A percentile compares a stretch with the other conserved stretches of the same genome.
phyloP scores from a whole-genome alignment of 35 echinoderm and acorn worm species.

The Amphiura filiformis region DNA sequence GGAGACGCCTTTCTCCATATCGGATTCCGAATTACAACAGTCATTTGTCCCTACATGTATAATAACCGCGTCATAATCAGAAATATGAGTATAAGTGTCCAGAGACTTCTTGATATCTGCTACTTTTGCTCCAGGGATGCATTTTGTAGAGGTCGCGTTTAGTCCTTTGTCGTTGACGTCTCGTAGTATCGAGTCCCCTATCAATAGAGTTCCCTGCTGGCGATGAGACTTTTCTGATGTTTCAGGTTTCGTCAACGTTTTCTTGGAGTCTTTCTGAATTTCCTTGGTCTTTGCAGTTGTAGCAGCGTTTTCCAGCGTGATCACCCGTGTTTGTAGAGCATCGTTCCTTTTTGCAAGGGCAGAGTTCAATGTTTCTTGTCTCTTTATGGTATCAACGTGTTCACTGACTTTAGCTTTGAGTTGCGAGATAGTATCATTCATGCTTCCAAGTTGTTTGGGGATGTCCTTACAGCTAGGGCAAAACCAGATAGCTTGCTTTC shows the following conservation, averaged over 20 bases:
- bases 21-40: neutral
- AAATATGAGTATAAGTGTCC: neutral
- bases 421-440: neutral
- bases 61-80: neutral
- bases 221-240: neutral
- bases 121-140: neutral
- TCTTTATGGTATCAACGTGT: neutral
- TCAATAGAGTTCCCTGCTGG: neutral
- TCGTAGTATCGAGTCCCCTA: conserved; percentile 31
- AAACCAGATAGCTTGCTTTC: neutral
- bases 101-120: neutral
- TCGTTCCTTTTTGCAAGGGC: neutral
- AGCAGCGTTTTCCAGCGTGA: neutral
- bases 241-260: neutral
- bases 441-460: neutral
- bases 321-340: neutral
- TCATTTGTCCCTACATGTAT: conserved; percentile 26
- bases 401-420: neutral
- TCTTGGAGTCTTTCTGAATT: neutral
- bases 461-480: neutral
- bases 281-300: neutral
- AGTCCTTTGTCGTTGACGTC: conserved; percentile 30
- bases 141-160: neutral
- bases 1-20: neutral
- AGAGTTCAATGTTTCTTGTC: neutral